Evolutionary conservation across 2,888 invertebrate species (phyloP).

Genomic region (Synanthedon tipuliformis): DNA sequence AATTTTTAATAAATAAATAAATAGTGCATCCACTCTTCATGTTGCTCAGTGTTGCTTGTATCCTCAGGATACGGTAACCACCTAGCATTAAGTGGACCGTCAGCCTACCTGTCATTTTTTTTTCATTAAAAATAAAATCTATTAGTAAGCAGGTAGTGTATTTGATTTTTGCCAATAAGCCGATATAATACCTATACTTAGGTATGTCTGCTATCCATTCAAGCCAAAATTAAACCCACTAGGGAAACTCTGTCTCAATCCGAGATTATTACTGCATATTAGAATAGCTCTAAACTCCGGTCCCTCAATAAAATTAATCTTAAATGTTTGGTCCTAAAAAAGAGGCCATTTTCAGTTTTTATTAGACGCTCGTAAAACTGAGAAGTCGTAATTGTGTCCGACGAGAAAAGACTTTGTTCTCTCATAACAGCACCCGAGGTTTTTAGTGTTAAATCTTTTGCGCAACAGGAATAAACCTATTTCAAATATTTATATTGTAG

Average conservation of each 20-base stretch:
- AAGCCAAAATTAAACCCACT: too few species aligned
- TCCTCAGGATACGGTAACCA: neutral
- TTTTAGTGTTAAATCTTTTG: constrained; percentile 19
- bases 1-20: too few species aligned
- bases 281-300: neutral
- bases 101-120: neutral
- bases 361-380: constrained; percentile 48
- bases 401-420: constrained; percentile 25
- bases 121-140: neutral
- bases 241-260: too few species aligned
- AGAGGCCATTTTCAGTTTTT: constrained; percentile 47
- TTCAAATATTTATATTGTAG: constrained; percentile 33
- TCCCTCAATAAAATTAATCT: constrained; percentile 35
- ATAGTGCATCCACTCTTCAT: too few species aligned
- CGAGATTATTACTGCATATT: too few species aligned
- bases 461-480: constrained; percentile 36
- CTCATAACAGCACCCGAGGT: constrained; percentile 20
- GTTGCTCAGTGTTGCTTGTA: too few species aligned
- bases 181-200: too few species aligned
- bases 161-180: too few species aligned
- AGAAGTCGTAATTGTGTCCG: constrained; percentile 41
- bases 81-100: neutral
- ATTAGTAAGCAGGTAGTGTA: too few species aligned
- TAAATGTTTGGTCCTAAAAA: constrained; percentile 41
- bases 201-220: too few species aligned